Base-by-base conservation (phyloP, 2,113 vertebrate species). In the Leuciscus idus region DNA sequence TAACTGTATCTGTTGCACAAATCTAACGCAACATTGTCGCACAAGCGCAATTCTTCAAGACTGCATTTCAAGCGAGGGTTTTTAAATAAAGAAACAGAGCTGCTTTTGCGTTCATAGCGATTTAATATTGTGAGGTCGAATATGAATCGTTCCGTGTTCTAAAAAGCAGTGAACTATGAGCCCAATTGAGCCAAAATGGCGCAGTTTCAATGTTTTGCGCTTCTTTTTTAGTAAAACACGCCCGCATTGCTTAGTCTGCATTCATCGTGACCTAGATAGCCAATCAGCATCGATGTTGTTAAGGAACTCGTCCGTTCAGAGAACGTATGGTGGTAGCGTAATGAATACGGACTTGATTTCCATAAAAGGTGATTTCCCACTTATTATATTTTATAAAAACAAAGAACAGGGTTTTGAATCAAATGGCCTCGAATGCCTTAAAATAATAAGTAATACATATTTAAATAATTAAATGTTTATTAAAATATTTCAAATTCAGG, bases 111-210 rank as follows among this genome's bases (percentile, higher is more conserved):
- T n/a, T 28, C 52, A 86, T 87, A 59, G 39, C 52, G 43, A 75
- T 12, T 78, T 50, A 84, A 57, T 36, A 17, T 17, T 73, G 7
- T 39, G 8, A 81, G 48, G 52, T 36, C 77, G 52, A 12, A 81
- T 5, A 5, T 59, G 5, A 10, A 10, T n/a, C 12, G 19, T 10
- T 80, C 23, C 1, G 3, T 28, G 68, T 77, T 62, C 33, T 74
- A 80, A 9, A 39, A 13, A 39, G 81, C 11, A 19, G 8, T 19
- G 50, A 73, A 28, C 46, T 17, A 4, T 39, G 66, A 48, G 10
- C 26, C 39, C 8, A 7, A n/a, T 66, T 33, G 87, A 88, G 87
- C 88, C 92, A 94, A 95, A 90, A 95, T 95, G 94, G 93, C 93
- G 68, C 52, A 87, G 81, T 79, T 89, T 91, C 92, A 84, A 88